phyloP scores from a whole-genome alignment of 1,140 invertebrate species.

The Odontomachus brunneus region DNA sequence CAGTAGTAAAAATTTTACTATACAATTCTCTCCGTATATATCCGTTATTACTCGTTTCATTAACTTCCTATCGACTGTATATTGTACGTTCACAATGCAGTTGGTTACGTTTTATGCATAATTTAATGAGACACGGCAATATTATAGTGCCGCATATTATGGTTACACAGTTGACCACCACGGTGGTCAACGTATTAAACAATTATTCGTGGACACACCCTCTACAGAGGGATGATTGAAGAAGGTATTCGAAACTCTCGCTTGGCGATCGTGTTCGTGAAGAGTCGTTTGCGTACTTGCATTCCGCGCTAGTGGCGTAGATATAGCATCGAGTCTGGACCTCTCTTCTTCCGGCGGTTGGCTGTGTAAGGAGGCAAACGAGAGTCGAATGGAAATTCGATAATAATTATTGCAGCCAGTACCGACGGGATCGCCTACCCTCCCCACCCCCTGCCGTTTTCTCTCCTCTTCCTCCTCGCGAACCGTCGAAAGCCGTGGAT shows the following conservation, averaged over 20 bases:
- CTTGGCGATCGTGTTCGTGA: background rate
- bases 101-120: no score
- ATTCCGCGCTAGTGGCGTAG: conserved; percentile 24
- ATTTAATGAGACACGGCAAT: no score
- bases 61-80: no score
- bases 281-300: conserved; percentile 35
- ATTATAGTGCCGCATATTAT: no score
- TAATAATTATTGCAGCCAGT: conserved; percentile 76
- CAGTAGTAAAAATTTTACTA: no score
- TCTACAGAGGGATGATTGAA: conserved; percentile 52
- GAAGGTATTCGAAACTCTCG: background rate
- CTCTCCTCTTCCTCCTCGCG: conserved; percentile 6
- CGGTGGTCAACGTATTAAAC: no score
- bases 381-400: conserved; percentile 80
- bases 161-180: no score
- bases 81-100: no score
- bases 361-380: conserved; percentile 69
- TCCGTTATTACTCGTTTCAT: no score
- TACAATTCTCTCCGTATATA: no score
- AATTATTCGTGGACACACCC: background rate
- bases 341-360: conserved; percentile 23
- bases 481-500: conserved; percentile 65
- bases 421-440: conserved; percentile 31
- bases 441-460: no score
- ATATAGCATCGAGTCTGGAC: conserved; percentile 8